Evolutionary conservation across 2,888 invertebrate species (phyloP), one percentile per base, ranked within the genome.

Genomic region (Polymixis lichenea): DNA sequence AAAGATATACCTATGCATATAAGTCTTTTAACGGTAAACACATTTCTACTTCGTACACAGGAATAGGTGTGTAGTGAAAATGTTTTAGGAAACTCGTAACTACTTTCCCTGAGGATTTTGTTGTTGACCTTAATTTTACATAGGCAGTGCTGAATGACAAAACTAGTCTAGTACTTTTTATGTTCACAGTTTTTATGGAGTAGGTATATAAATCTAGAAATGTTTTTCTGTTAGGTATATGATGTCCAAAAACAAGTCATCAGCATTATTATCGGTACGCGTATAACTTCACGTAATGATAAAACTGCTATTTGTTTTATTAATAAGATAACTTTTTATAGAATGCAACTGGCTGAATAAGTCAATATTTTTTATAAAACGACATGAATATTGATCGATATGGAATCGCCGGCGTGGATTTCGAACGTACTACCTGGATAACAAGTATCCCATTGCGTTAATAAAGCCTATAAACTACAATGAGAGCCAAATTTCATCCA

Each of bases 111-210:
- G 22, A 49, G 55, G 69, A 55, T n/a, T 38, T 17, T 9, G 8
- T 1, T 9, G 28, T 53, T 62, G 61, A 76, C 76, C 61, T 76
- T 62, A 19, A 25, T 51, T 67, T 9, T 46, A 56, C 43, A 55
- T n/a, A n/a, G 62, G 32, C 65, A 38, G 25, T 73, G n/a, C 25
- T 46, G 51, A 67, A 58, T 64, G 66, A 53, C 43, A 53, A 78
- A 75, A 77, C 38, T 55, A 76, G 38, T 62, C 11, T 22, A 22
- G 64, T 55, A 25, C 49, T 69, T 78, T 76, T 77, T 61, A 6
- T 62, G 61, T 55, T 28, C 61, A 15, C 46, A 19, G 61, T 70
- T 77, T 75, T 76, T 77, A 76, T 77, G 38, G 49, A 15, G 15
- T n/a, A n/a, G n/a, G n/a, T 17, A 8, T 2, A 69, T 77, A 76